Evolutionary conservation across 2,888 invertebrate genomes (phyloP), one percentile per base, ranked within the genome.

Genomic region (Volucella inanis): DNA sequence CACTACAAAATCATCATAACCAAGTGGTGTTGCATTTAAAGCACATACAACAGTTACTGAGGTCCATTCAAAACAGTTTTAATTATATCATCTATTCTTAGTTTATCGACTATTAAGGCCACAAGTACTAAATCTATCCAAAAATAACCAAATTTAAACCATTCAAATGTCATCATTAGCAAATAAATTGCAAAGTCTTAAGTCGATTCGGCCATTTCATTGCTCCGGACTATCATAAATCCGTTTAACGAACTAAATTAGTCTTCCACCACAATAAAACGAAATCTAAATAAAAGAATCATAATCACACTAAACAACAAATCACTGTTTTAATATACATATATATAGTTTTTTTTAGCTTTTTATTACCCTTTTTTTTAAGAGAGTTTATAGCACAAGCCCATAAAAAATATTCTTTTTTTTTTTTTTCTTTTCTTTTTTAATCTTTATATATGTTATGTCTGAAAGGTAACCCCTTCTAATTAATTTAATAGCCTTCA

Each of bases 401-500:
- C 15, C 14, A 49, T 74, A 61, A 55, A 54, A 62, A 55, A 22
- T 15, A 47, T 12, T 54, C 9, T 54, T 1, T 2, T 22, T 4
- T 22, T 22, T 22, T 22, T 1, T 22, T 22, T 22, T 3, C 1
- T 31, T 6, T 31, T 31, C 0, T 31, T 6, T 31, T 31, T 31
- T 31, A 31, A 31, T 31, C 31, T 31, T 31, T 31, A 31, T 31
- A 31, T 0, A 31, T 31, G 3, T 3, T 22, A 22, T 22, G 31
- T 31, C 6, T 6, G 0, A 31, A 31, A 31, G 31, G 31, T 31
- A 31, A 31, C 31, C 31, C 6, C 31, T 6, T 31, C 6, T 31
- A 57, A 65, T 54, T 61, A 72, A 52, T 62, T 72, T 72, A 61
- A 61, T 52, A 72, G 72, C 72, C 52, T 62, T 45, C 31, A 50